Base-by-base conservation (phyloP, 2,113 vertebrate species). In the Cricetomys ansorgei region DNA sequence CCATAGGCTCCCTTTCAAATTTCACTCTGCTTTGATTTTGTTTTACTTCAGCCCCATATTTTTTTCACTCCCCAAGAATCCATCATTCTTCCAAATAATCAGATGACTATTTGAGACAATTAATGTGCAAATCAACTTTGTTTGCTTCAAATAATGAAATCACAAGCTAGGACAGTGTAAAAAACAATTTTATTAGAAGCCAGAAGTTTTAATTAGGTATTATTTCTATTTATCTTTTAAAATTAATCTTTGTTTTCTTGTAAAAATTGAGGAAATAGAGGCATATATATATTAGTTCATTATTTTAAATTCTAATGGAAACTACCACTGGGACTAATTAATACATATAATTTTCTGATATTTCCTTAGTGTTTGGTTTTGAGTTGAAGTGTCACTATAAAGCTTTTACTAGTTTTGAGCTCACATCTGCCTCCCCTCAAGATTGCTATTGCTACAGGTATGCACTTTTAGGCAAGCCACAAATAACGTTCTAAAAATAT, bases 41-140 rank as follows among this genome's bases (percentile, higher is more conserved):
- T 85, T 96, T 96, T 57, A 85, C 25, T 91, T 93, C 23, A 70
- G 37, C 89, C 69, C 64, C 37, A 50, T 77, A 88, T 83, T 84
- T 95, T 95, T 3, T 48, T 92, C 57, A 80, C 3, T 62, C 1
- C 77, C 50, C 37, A 81, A 59, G 81, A 97, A 65, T 65, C 8
- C 13, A 88, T 88, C 80, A 80, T 34, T 91, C 17, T 87, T 89
- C 23, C 21, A n/a, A 80, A 79, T 57, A 25, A 57, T 57, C 34
- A 80, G 21, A 9, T 92, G 88, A 84, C 65, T 67, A 23, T 92
- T 90, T 90, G 55, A 92, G 40, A 40, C 34, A 97, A 93, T 19
- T 80, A 43, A 77, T 72, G 12, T 53, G n/a, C 91, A 89, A 94
- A 93, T 88, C 70, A 92, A 55, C 3, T 8, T 80, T 77, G 8